A percentile compares a stretch with the other conserved stretches of the same genome.
These are phyloP conservation scores for Sylvia borin DNA, from an alignment of 2,797 vertebrate genomes.

Conservation along the genomic window DNA sequence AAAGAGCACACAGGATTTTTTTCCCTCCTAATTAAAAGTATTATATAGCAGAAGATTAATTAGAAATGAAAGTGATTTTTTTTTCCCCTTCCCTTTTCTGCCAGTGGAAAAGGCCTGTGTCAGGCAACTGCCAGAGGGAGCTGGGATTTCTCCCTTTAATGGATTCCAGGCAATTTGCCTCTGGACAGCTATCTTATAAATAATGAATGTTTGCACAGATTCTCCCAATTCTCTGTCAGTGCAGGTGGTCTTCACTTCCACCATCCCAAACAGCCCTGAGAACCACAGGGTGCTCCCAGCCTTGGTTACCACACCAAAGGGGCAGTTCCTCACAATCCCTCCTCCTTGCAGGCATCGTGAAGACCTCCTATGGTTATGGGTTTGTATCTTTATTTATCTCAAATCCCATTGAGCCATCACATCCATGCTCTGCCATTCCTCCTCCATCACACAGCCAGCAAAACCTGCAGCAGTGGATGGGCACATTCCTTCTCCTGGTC, in stretches of 20 bases:
- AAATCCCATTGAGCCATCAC: neutral
- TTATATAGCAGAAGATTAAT: slow-evolving; percentile 64
- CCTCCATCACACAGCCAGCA: no score
- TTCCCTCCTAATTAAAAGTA: slow-evolving; percentile 19
- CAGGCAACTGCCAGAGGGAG: slow-evolving; percentile 19
- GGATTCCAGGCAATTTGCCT: slow-evolving; percentile 64
- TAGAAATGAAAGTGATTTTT: slow-evolving; percentile 52
- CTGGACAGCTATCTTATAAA: slow-evolving; percentile 59
- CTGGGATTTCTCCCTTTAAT: slow-evolving; percentile 53
- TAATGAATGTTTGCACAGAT: slow-evolving; percentile 55
- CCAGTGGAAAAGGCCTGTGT: slow-evolving; percentile 20
- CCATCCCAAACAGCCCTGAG: slow-evolving; percentile 1
- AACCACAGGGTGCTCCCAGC: neutral
- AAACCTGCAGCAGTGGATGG: neutral
- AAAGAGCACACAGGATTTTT: neutral
- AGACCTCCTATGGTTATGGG: neutral
- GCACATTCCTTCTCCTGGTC: neutral
- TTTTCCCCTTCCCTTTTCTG: neutral
- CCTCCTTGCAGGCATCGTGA: neutral
- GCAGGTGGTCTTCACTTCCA: slow-evolving; percentile 44
- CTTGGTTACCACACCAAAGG: neutral
- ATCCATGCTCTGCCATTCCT: rapidly evolving
- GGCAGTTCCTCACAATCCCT: neutral
- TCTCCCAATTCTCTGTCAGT: neutral
- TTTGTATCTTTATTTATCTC: neutral